Evolutionary conservation across 2,797 vertebrate species (phyloP).

Genomic region (Ptychobarbus kaznakovi): DNA sequence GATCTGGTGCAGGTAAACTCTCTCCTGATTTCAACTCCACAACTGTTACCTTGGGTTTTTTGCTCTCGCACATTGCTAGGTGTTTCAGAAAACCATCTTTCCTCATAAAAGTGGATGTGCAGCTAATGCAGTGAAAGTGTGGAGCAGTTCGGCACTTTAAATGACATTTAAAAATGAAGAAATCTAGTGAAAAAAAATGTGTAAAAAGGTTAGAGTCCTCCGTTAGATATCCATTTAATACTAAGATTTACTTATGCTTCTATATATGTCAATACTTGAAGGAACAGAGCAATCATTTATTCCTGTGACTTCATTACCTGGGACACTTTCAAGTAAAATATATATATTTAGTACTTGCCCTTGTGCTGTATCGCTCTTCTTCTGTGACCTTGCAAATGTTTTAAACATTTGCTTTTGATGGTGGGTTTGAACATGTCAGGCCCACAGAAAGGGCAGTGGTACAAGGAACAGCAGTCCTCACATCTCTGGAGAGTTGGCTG

Average conservation of each 20-base stretch:
- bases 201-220: too few relatives aligned
- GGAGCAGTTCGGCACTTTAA: conserved; percentile 41
- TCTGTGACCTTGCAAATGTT: conserved; percentile 43
- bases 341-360: conserved; percentile 23
- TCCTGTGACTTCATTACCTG: not conserved
- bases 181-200: not conserved
- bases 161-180: conserved; percentile 42
- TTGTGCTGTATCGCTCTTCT: conserved; percentile 42
- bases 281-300: not conserved
- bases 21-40: conserved; percentile 34
- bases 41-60: conserved; percentile 30
- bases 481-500: conserved; percentile 31
- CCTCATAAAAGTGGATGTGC: conserved; percentile 41
- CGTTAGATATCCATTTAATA: not conserved
- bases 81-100: conserved; percentile 48
- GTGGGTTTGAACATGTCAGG: conserved; percentile 48
- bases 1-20: not conserved
- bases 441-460: conserved; percentile 47
- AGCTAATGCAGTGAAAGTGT: conserved; percentile 45
- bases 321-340: not conserved
- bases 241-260: not conserved
- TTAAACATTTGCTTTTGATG: conserved; percentile 48
- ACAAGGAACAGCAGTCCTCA: conserved; percentile 38
- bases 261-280: not conserved
- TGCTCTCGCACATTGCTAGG: conserved; percentile 24